A percentile compares a stretch with the other conserved stretches of the same genome.
phyloP scores from a whole-genome alignment of 2,888 invertebrate species.

The Ellobium chinense region DNA sequence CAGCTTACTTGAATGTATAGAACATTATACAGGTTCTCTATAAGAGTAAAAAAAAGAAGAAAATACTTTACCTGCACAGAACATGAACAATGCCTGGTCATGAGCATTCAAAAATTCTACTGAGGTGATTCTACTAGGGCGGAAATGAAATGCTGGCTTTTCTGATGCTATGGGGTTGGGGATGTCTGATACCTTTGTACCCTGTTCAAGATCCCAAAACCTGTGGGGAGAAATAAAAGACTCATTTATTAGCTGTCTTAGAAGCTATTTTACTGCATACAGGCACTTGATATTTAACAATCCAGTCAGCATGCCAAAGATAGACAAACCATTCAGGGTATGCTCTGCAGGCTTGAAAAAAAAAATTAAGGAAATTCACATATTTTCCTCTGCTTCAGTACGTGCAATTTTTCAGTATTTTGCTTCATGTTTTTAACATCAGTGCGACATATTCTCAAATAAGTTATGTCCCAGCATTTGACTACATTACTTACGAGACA shows the following conservation, averaged over 20 bases:
- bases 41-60: too few relatives aligned
- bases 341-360: not conserved
- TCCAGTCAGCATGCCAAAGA: too few relatives aligned
- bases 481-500: conserved; percentile 86
- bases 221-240: conserved; percentile 78
- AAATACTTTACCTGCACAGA: conserved; percentile 83
- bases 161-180: conserved; percentile 63
- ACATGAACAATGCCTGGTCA: conserved; percentile 87
- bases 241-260: too few relatives aligned
- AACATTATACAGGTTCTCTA: too few relatives aligned
- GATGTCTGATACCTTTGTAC: conserved; percentile 79
- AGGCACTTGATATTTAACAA: too few relatives aligned
- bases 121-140: conserved; percentile 85
- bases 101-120: conserved; percentile 93
- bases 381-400: not conserved
- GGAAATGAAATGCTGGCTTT: not conserved
- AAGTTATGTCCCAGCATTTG: too few relatives aligned
- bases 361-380: not conserved
- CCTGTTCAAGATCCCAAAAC: conserved; percentile 91
- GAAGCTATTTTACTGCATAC: too few relatives aligned
- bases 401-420: too few relatives aligned
- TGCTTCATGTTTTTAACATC: too few relatives aligned
- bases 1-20: too few relatives aligned
- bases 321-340: too few relatives aligned
- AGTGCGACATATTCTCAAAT: too few relatives aligned